Evolutionary conservation across 2,113 vertebrate species (phyloP), one percentile per base, ranked within the genome.

Genomic region (Atherinomorus stipes): DNA sequence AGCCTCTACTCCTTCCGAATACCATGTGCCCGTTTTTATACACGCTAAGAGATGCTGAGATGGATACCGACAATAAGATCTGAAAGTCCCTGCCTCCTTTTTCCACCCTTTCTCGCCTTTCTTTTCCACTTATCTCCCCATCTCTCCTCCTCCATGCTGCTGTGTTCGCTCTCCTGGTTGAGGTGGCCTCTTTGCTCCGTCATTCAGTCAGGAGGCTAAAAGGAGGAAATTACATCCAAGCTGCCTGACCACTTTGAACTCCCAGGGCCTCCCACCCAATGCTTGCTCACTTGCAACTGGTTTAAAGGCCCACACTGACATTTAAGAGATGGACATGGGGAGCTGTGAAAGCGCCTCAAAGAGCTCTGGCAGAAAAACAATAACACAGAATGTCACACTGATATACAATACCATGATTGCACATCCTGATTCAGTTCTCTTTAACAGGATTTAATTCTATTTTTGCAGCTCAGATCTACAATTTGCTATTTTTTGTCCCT

Each of bases 161-260:
- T 2, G n/a, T 37, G 60, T 66, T 74, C 56, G 5, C 66, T 72
- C 52, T 74, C 63, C 54, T 58, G 58, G 67, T 52, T 12, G 62
- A 77, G 83, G 65, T 71, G 78, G 83, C 81, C 79, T 80, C 74
- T 80, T 80, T 77, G 76, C 71, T 57, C 65, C 54, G 84, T 85
- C 80, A 83, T 83, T 85, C 84, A 81, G 81, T 89, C 60, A 72
- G 84, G 71, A 80, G 80, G 68, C 85, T 80, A 86, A 89, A 78
- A 87, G 84, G 71, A 88, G 85, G 69, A 84, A 88, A 89, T 89
- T 79, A 76, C 76, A 83, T 83, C 84, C 79, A 83, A 50, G 83
- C 74, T 62, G 82, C 69, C 76, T 23, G 51, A 64, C 56, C 87
- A 85, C 87, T 89, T 86, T 85, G 87, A 88, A 84, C 85, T 71